Evolutionary conservation across 2,797 vertebrate species (phyloP).

Genomic region (Craterocephalus amniculus): DNA sequence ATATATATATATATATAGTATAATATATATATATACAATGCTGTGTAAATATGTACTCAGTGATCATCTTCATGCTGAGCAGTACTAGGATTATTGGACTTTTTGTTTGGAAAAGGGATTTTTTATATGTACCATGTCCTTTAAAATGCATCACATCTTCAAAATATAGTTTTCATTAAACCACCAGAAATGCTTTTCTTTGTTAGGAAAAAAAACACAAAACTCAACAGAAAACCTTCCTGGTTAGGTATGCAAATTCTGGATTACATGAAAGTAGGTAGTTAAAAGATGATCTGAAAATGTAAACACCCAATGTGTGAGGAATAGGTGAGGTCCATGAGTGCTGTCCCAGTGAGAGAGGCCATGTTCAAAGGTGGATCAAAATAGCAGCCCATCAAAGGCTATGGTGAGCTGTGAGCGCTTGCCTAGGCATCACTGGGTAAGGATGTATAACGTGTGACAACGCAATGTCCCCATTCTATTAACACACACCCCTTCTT

Average conservation of each 20-base stretch:
- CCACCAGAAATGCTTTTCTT: neutral
- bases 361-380: conserved; percentile 52
- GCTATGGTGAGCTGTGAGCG: conserved; percentile 47
- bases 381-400: conserved; percentile 71
- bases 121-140: neutral
- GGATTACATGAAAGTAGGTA: neutral
- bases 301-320: conserved; percentile 28
- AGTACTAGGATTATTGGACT: conserved; percentile 16
- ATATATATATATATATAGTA: too few species aligned
- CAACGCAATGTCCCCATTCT: conserved; percentile 55
- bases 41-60: conserved; percentile 29
- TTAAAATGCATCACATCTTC: neutral
- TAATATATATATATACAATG: too few species aligned
- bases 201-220: too few species aligned
- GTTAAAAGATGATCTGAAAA: conserved; percentile 14
- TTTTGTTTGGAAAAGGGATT: conserved; percentile 7
- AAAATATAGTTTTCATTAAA: neutral
- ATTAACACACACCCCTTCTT: conserved; percentile 42
- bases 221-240: neutral
- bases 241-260: neutral
- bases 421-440: conserved; percentile 58
- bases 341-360: conserved; percentile 37
- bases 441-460: conserved; percentile 70
- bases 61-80: conserved; percentile 45
- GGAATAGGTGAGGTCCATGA: conserved; percentile 41